phyloP scores from a whole-genome alignment of 2,888 invertebrate species.

The Drosophila anceps region DNA sequence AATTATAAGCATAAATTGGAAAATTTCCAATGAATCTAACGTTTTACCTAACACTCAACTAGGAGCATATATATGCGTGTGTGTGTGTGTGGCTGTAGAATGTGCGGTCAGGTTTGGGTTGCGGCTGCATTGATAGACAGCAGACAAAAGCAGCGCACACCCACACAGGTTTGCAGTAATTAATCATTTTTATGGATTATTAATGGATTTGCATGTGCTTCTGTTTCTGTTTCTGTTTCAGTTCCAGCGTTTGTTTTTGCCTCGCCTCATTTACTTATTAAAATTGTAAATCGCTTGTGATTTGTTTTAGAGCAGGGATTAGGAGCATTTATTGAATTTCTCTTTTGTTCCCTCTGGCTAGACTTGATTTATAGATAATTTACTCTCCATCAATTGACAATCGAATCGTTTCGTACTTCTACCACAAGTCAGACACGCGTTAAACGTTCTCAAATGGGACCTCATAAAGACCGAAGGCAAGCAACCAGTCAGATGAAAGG shows the following conservation, averaged over 20 bases:
- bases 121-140: conserved; percentile 70
- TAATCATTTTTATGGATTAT: conserved; percentile 82
- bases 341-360: background rate
- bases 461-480: conserved; percentile 27
- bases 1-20: conserved; percentile 73
- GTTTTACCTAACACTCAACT: conserved; percentile 10
- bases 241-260: conserved; percentile 3
- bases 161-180: conserved; percentile 70
- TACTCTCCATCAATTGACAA: conserved; percentile 10
- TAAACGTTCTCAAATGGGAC: conserved; percentile 46
- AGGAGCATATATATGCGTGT: background rate
- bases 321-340: conserved; percentile 53
- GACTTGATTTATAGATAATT: conserved; percentile 37
- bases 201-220: conserved; percentile 67
- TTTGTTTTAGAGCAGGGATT: conserved; percentile 54
- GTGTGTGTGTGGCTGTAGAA: conserved; percentile 4
- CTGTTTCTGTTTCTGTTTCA: conserved; percentile 4
- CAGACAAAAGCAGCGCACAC: conserved; percentile 54
- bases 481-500: background rate
- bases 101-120: conserved; percentile 29
- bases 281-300: conserved; percentile 52
- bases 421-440: conserved; percentile 52
- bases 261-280: conserved; percentile 49
- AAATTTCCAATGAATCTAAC: conserved; percentile 59
- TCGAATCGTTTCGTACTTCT: background rate